Conservation (phyloP, 2,888 invertebrate species). For the Tortrix viridana region DNA sequence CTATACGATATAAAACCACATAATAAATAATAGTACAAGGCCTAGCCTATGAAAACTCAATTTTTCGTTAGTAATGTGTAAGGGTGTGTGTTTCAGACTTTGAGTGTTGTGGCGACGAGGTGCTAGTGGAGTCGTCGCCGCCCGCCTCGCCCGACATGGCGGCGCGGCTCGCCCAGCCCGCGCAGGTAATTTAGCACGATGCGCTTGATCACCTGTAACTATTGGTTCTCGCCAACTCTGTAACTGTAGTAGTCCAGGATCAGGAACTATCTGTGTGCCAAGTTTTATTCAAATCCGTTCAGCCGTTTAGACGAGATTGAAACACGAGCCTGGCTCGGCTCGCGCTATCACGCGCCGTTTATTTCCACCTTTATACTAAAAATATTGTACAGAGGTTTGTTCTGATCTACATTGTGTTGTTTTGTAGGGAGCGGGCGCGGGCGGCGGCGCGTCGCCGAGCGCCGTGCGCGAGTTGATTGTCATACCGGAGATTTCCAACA, state of each 20-base stretch:
- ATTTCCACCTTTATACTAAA: no score
- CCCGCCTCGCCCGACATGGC: constrained; percentile 78
- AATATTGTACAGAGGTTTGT: neutral
- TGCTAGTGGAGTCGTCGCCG: constrained; percentile 80
- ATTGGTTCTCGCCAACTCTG: no score
- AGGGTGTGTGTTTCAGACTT: constrained; percentile 66
- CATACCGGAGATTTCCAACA: constrained; percentile 73
- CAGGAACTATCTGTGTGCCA: no score
- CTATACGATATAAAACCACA: no score
- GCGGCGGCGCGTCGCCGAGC: constrained; percentile 64
- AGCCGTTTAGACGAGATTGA: no score
- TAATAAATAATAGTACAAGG: neutral
- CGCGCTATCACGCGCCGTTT: no score
- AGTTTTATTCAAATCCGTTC: no score
- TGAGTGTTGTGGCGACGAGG: constrained; percentile 82
- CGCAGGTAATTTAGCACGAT: constrained; percentile 59
- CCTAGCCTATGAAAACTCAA: neutral
- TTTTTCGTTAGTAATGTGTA: neutral
- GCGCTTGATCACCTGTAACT: neutral
- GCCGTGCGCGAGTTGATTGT: constrained; percentile 77
- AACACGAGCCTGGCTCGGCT: no score
- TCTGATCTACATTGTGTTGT: neutral
- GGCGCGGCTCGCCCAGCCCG: constrained; percentile 73
- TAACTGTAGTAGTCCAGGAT: no score
- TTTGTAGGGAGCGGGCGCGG: constrained; percentile 56